Evolutionary conservation across 2,113 vertebrate genomes (phyloP), one percentile per base, ranked within the genome.

Genomic region (Aptenodytes forsteri): DNA sequence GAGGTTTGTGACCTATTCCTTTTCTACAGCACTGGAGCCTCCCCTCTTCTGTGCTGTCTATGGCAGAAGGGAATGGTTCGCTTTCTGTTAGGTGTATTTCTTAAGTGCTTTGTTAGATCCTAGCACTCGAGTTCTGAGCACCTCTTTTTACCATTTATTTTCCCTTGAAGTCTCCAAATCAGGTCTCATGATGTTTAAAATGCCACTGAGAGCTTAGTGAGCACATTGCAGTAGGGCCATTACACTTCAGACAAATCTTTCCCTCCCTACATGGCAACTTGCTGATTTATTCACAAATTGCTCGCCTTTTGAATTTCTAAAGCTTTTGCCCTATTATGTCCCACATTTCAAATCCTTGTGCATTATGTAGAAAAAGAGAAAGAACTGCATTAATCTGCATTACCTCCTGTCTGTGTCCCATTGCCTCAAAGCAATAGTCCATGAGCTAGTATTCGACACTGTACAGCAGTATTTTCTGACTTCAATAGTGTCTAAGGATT

Each of bases 281-380:
- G 44, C 64, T 90, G 79, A 89, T 95, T 90, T 90, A 87, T 94
- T 94, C 83, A 83, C 90, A 90, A 59, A 90, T 64, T 78, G 34
- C 56, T 93, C 75, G 34, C 69, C 76, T 89, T 71, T 55, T 64
- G 38, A 92, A 89, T 95, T 92, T 82, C 67, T 83, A 40, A 59
- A 78, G n/a, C n/a, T 83, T 83, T 95, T 82, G 21, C 23, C 58
- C 47, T 4, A 1, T 50, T 59, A 16, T 9, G 9, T 75, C 47
- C 34, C 3, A 23, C 50, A 38, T 88, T 90, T 66, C n/a, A 83
- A 86, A 80, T 36, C 38, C 49, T 90, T 59, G 47, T 62, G 29
- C 32, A 47, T 86, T 78, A 16, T 73, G 20, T 27, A 77, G 79
- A 38, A 73, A 55, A 90, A 67, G 30, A 89, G n/a, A 73, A 85